Evolutionary conservation across 1,140 invertebrate genomes (phyloP).

Genomic region (Aphaenogaster rudis): DNA sequence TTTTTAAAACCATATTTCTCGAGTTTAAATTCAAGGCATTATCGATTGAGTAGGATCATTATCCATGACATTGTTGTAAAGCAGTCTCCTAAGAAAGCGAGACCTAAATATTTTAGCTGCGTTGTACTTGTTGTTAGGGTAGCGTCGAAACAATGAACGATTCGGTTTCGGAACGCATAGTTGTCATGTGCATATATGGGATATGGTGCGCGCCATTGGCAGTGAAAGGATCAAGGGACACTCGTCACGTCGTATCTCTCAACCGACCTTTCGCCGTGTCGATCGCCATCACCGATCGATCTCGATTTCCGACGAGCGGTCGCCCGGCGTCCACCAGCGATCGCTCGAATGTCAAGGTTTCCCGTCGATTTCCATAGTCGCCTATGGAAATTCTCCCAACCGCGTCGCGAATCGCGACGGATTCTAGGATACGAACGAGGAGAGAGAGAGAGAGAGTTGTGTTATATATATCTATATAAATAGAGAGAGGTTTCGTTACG

Average conservation of each 20-base stretch:
- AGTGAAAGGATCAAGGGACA: conserved; percentile 51
- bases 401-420: conserved; percentile 31
- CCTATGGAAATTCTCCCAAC: conserved; percentile 69
- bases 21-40: not conserved
- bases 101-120: not conserved
- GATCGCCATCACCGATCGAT: conserved; percentile 44
- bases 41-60: not conserved
- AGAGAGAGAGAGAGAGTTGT: not conserved
- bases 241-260: conserved; percentile 31
- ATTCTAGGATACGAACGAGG: conserved; percentile 25
- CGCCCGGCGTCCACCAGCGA: conserved; percentile 4
- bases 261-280: conserved; percentile 23
- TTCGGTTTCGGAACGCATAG: not conserved
- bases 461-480: conserved; percentile 31
- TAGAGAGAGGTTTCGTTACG: conserved; percentile 54
- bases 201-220: conserved; percentile 19
- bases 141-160: not conserved
- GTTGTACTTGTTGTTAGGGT: not conserved
- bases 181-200: not conserved
- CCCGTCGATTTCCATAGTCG: conserved; percentile 68
- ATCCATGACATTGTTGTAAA: not conserved
- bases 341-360: conserved; percentile 77
- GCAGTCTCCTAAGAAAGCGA: not conserved
- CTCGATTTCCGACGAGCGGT: conserved; percentile 65
- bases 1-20: not conserved